Evolutionary conservation across 2,113 vertebrate genomes (phyloP), one percentile per base, ranked within the genome.

Genomic region (Ia io): DNA sequence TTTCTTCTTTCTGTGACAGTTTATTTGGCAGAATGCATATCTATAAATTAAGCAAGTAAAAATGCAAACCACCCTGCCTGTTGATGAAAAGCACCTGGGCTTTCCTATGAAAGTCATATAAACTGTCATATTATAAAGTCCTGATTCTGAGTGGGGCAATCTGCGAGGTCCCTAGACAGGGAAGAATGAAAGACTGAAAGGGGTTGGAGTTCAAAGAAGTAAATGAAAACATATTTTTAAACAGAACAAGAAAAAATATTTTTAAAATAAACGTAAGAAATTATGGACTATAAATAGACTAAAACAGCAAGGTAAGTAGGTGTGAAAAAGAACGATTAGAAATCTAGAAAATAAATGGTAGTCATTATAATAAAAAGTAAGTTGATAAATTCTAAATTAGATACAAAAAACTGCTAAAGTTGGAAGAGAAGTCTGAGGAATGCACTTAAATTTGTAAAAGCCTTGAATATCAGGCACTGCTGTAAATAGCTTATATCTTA

Each of bases 321-420:
- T 84, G 44, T 93, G 35, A 42, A 78, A 90, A 87, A 51, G 17
- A 84, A 61, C 67, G 9, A 90, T 79, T 90, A 53, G 71, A 92
- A 96, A 78, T 61, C 30, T 74, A 70, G 56, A 67, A 93, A 94
- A 76, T 88, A 87, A 94, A 42, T 69, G 25, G 30, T 56, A 78
- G n/a, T 67, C 9, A 32, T 71, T 73, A 4, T 51, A 83, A 73
- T 69, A 85, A 71, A 65, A 47, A 85, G 42, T 73, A 79, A 22
- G 53, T 79, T 44, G 30, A 74, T 93, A 44, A 73, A 59, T 74
- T 63, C 79, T 79, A 77, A 76, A 85, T 59, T 85, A 65, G 30
- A 80, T 37, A 47, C 8, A 77, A 53, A 88, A 51, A 93, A 83
- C 63, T 91, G 20, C 47, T 86, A 61, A 61, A 85, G 40, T 76